Evolutionary conservation across 2,797 vertebrate genomes (phyloP).

Genomic region (Sebastes nivosus): DNA sequence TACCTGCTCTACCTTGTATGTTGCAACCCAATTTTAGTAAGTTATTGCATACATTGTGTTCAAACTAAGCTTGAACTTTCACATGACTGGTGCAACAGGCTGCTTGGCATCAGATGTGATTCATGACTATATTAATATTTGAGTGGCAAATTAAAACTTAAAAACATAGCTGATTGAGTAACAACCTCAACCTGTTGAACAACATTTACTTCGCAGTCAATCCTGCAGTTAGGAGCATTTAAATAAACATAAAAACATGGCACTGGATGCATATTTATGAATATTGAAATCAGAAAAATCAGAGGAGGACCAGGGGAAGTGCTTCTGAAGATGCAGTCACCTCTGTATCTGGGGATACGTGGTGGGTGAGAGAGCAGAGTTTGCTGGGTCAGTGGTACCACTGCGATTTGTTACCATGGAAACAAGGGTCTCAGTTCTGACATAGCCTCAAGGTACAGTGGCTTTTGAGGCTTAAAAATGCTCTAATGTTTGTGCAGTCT

Average conservation of each 20-base stretch:
- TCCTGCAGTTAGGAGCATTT: background rate
- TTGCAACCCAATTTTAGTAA: background rate
- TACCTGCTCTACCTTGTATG: background rate
- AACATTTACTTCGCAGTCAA: background rate
- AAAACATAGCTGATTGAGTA: background rate
- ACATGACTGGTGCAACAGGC: background rate
- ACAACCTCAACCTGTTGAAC: background rate
- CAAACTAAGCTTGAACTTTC: background rate
- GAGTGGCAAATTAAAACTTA: background rate
- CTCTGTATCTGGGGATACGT: conserved; percentile 24
- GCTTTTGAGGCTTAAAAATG: background rate
- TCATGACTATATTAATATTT: background rate
- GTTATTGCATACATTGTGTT: background rate
- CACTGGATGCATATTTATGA: background rate
- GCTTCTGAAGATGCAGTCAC: background rate
- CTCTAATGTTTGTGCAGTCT: background rate
- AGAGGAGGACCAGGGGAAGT: background rate
- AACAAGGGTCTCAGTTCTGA: conserved; percentile 36
- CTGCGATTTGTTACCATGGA: conserved; percentile 50
- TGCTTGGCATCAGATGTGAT: background rate
- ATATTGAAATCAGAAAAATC: background rate
- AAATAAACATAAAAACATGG: background rate
- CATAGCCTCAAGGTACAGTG: background rate
- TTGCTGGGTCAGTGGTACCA: conserved; percentile 29
- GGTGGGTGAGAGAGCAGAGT: conserved; percentile 10